Conservation (phyloP, 2,797 vertebrate species). For the Gymnothorax javanicus region DNA sequence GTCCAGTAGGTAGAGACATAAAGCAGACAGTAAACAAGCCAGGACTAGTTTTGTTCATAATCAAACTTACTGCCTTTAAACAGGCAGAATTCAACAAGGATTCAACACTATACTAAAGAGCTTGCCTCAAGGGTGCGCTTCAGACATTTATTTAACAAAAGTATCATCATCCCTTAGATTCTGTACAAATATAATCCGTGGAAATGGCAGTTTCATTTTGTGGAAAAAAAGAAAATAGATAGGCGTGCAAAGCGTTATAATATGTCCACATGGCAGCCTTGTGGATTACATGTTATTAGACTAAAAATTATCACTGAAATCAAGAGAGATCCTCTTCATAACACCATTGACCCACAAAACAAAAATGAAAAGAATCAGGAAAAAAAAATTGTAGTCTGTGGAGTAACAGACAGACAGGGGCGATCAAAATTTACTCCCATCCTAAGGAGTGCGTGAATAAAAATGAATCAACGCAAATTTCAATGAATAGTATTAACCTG, state of each 20-base stretch:
- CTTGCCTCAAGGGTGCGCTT: not conserved
- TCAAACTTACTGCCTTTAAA: not conserved
- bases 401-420: too few species aligned
- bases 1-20: not conserved
- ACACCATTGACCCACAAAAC: too few species aligned
- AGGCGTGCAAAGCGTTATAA: too few species aligned
- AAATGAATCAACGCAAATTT: not conserved
- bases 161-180: not conserved
- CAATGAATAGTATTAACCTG: not conserved
- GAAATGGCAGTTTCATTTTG: not conserved
- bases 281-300: too few species aligned
- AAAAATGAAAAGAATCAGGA: too few species aligned
- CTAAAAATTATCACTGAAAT: too few species aligned
- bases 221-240: not conserved
- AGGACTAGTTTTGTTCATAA: conserved; percentile 4
- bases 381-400: too few species aligned
- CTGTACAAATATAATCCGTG: not conserved
- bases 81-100: not conserved
- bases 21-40: not conserved
- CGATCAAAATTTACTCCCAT: too few species aligned
- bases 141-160: not conserved
- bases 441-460: too few species aligned
- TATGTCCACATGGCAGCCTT: too few species aligned
- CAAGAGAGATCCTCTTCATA: too few species aligned
- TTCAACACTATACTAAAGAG: not conserved